phyloP scores from a whole-genome alignment of 1,140 invertebrate species.

The Drosophila serrata region DNA sequence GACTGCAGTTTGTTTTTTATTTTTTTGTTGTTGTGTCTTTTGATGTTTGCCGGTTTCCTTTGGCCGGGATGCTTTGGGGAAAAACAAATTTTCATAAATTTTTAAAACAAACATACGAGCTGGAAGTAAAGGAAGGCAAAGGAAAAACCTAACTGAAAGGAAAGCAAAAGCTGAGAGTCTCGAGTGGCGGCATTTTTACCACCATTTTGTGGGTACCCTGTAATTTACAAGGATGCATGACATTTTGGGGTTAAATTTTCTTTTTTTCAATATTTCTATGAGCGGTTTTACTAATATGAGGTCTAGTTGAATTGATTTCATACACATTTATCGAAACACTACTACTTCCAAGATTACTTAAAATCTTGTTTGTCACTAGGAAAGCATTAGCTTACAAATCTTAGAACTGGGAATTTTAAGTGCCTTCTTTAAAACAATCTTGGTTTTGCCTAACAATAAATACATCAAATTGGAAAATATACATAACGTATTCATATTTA shows the following conservation, averaged over 20 bases:
- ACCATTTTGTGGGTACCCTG: constrained; percentile 65
- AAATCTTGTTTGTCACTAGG: too few species aligned
- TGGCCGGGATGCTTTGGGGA: constrained; percentile 57
- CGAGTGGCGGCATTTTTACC: constrained; percentile 51
- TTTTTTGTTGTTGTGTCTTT: constrained; percentile 57
- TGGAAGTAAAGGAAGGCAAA: constrained; percentile 8
- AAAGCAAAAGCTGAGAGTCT: constrained; percentile 41
- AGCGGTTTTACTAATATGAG: too few species aligned
- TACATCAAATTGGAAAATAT: not conserved
- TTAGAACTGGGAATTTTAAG: not conserved
- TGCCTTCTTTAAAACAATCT: not conserved
- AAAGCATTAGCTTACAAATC: not conserved
- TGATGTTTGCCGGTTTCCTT: constrained; percentile 64
- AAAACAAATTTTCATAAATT: constrained; percentile 84
- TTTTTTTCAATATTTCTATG: not conserved
- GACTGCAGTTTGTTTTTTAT: constrained; percentile 45
- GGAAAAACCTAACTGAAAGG: constrained; percentile 33
- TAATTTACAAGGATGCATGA: not conserved
- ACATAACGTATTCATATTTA: not conserved
- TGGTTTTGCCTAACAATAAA: not conserved
- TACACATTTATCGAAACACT: not conserved
- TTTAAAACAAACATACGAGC: constrained; percentile 76
- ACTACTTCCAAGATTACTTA: too few species aligned
- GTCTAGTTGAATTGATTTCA: too few species aligned
- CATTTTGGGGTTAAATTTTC: too few species aligned